Base-by-base conservation (phyloP, 2,888 invertebrate genomes). In the Ernsta delagoae region DNA sequence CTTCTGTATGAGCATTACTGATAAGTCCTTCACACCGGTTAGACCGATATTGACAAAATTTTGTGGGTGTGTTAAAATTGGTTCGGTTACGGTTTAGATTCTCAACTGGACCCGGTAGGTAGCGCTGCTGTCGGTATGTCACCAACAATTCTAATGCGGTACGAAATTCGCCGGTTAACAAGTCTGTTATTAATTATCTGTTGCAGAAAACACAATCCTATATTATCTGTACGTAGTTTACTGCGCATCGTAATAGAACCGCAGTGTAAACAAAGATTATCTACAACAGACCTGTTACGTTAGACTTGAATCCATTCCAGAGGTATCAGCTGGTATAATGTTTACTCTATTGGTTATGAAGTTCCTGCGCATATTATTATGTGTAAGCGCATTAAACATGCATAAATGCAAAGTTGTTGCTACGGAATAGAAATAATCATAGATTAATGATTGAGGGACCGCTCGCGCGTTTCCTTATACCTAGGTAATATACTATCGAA, bases 271-370 rank as follows among this genome's bases (percentile, higher is more conserved):
- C 53, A 53, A 3, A 9, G 53, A 24, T 53, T 16, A 53, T 53
- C 9, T 53, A 5, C 53, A 53, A 8, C 53, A 53, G 53, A 53
- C 53, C 53, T 24, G 53, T 53, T 53, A 53, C 53, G 53, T 9
- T 53, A 24, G 8, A 5, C 24, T 24, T 53, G 4, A 53, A 24
- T 53, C 24, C 53, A 53, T 53, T 53, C 24, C 53, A 24, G 53
- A 53, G 24, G 53, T 8, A 16, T 24, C 50, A 24, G 50, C 50
- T 53, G 50, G 16, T 6, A 53, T 24, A 53, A 53, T 53, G 53
- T 53, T 53, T 53, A 53, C 53, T 24, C 53, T 24, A 24, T 53
- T 24, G 3, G 16, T 24, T 53, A 53, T 53, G 9, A 16, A 12
- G 50, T 50, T 31, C 31, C 31, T 31, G 31, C 31, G 31, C 31